Evolutionary conservation across 2,888 invertebrate species (phyloP).

Genomic region (Holacanthella duospinosa): DNA sequence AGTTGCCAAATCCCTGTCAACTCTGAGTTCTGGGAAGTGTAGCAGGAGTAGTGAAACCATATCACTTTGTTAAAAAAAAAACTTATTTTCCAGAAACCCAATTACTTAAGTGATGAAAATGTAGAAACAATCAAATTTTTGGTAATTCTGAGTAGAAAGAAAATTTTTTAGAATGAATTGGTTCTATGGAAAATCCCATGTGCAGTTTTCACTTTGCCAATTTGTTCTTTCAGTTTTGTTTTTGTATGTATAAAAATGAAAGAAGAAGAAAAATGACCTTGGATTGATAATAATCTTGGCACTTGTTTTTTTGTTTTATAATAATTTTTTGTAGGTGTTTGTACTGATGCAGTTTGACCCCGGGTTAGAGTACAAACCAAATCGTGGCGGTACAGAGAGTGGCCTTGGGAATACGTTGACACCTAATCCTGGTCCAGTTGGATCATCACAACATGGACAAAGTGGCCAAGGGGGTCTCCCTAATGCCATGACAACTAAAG

Average conservation of each 20-base stretch:
- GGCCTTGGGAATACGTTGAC: conserved; percentile 53
- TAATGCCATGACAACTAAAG: conserved; percentile 48
- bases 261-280: neutral
- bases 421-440: conserved; percentile 4
- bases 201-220: too few relatives aligned
- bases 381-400: conserved; percentile 53
- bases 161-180: too few relatives aligned
- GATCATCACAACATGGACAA: conserved; percentile 18
- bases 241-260: neutral
- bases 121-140: too few relatives aligned
- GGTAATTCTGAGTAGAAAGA: too few relatives aligned
- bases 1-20: neutral
- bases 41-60: too few relatives aligned
- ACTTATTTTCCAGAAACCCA: too few relatives aligned
- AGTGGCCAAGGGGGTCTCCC: conserved; percentile 18
- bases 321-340: conserved; percentile 62
- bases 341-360: conserved; percentile 98
- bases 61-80: too few relatives aligned
- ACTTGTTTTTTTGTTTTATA: too few relatives aligned
- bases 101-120: too few relatives aligned
- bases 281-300: too few relatives aligned
- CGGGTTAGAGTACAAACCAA: conserved; percentile 89
- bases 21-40: neutral
- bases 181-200: too few relatives aligned
- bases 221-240: too few relatives aligned